phyloP scores from a whole-genome alignment of 1,140 invertebrate species.

The Drosophila lacteicornis region DNA sequence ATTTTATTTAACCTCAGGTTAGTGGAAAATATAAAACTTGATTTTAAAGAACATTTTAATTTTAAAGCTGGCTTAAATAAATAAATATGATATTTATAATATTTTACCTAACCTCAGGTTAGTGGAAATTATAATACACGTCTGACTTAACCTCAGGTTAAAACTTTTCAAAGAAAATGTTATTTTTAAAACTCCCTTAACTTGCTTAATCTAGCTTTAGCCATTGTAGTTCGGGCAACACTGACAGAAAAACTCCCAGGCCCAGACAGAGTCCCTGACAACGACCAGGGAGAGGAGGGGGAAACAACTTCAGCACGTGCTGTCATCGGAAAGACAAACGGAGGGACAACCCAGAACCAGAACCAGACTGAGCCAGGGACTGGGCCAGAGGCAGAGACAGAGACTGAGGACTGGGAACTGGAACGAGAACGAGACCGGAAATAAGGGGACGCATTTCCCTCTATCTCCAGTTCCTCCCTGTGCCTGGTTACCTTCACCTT shows the following conservation, averaged over 20 bases:
- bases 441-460: conserved; percentile 36
- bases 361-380: conserved; percentile 13
- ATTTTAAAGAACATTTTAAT: neutral
- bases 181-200: too few relatives aligned
- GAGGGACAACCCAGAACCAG: conserved; percentile 19
- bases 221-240: conserved; percentile 9
- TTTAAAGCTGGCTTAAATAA: too few relatives aligned
- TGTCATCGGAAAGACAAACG: conserved; percentile 54
- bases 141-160: too few relatives aligned
- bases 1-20: neutral
- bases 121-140: neutral
- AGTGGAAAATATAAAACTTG: neutral
- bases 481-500: conserved; percentile 74
- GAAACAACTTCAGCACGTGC: conserved; percentile 69
- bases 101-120: neutral
- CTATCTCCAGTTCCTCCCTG: conserved; percentile 17
- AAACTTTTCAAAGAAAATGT: neutral
- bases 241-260: conserved; percentile 23
- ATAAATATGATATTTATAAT: too few relatives aligned
- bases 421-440: conserved; percentile 4
- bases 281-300: conserved; percentile 10
- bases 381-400: conserved; percentile 6
- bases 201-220: neutral
- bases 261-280: neutral
- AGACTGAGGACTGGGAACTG: conserved; percentile 9